Base-by-base conservation (phyloP, 1,140 invertebrate genomes). In the Zaprionus inermis region DNA sequence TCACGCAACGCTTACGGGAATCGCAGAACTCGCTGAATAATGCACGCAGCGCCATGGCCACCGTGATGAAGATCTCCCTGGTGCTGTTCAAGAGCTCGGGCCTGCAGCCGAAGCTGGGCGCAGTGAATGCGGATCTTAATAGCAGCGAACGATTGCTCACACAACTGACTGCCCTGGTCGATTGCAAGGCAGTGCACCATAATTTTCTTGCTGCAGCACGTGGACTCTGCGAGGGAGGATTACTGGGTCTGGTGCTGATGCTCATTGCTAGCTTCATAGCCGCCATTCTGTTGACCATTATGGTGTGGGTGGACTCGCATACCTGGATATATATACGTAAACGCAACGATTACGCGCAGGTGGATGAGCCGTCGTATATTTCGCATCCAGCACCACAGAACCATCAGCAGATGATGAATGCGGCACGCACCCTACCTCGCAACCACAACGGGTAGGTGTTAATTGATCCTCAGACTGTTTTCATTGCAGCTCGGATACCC, bases 241-340 rank as follows among this genome's bases (percentile, higher is more conserved):
- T 98, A 91, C 95, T 95, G 88, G 97, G 97, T 59, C 90, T 98
- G 79, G 94, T 96, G 3, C 95, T 98, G 49, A 97, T 98, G 94
- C 93, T 99, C 36, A 91, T 97, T 44, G 97, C 97, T 3, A 96
- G 97, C 60, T 94, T 97, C 24, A 94, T 96, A 22, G 96, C 97
- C 58, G 97, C 97, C 30, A 94, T 98, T 52, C 94, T 98, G 71
- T 96, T 98, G 91, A 98, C 97, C 0, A 95, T 98, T 14, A 95
- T 98, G 60, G 97, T 98, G 28, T 97, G 97, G 95, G 95, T 98
- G 24, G 97, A 98, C 86, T 98, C 97, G 18, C 97, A 98, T 86
- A 98, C 97, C 1, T 99, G 98, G 98, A 98, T 98, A 88, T 98
- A 98, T 90, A 98, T 98, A 80, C 95, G 97, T 91, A 98, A 97